Base-by-base conservation (phyloP, 2,888 invertebrate species). In the Cephonodes hylas region DNA sequence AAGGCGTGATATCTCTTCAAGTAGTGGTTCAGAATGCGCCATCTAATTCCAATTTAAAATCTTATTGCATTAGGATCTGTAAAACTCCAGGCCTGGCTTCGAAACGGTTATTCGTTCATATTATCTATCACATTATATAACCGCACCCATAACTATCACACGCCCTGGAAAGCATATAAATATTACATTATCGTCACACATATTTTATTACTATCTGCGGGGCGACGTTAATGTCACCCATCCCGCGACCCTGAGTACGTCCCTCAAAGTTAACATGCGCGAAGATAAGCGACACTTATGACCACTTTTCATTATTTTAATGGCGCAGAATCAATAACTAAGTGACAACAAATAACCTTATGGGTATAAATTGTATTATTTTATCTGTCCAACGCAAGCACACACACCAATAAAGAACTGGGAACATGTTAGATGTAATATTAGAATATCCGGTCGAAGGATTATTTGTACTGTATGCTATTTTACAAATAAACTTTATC, bases 241-340 rank as follows among this genome's bases (percentile, higher is more conserved):
- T 18, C 53, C 27, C 18, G 53, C 31, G 20, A n/a, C 31, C 18
- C 31, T 53, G 53, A 27, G 31, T 53, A 53, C 53, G 53, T 60
- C 53, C 48, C 48, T 53, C 23, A 34, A 23, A 23, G 23, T 42
- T 25, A 53, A 64, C 48, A 61, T 42, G 57, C 45, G 44, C 46
- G 2, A 62, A 60, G 53, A 64, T 67, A 64, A 72, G 31, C 53
- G 61, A 64, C 57, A 45, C 18, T 44, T 38, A 18, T 44, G 48
- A 61, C 46, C 38, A 48, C 23, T 48, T 60, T 60, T 34, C 60
- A 48, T 38, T 48, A 60, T 48, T 23, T 23, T 15, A 60, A 48
- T 60, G 48, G 38, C 46, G 23, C 23, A 23, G 23, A 60, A 18
- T 53, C 48, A 48, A 60, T 38, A 60, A 58, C 8, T 42, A 58